Conservation (phyloP, 2,888 invertebrate genomes). For the Cyclophora albipunctata region DNA sequence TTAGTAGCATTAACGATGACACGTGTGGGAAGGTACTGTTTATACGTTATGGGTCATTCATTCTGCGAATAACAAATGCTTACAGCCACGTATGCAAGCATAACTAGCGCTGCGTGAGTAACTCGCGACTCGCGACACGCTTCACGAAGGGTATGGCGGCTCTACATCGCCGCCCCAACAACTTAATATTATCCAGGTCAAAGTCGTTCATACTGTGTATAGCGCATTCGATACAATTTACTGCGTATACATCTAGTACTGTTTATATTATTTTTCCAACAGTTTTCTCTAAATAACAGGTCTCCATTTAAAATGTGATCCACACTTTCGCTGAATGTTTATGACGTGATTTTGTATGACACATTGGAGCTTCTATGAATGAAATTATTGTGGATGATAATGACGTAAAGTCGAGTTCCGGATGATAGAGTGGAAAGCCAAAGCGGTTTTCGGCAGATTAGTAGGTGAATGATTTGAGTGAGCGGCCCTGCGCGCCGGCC, state of each 20-base stretch:
- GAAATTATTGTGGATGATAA: constrained; percentile 11
- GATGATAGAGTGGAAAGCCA: constrained; percentile 10
- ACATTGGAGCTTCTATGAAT: constrained; percentile 14
- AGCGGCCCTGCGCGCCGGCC: constrained; percentile 36
- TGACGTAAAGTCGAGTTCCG: constrained; percentile 9
- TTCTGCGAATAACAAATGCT: constrained; percentile 14
- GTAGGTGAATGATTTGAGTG: constrained; percentile 49
- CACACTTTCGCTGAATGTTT: no score
- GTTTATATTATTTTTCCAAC: no score
- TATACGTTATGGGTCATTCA: constrained; percentile 17
- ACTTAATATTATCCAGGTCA: no score
- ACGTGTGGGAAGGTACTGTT: constrained; percentile 9
- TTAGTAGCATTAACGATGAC: constrained; percentile 6
- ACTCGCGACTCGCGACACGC: no score
- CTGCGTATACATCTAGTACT: no score
- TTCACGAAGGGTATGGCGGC: neutral
- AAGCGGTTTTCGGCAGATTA: constrained; percentile 26
- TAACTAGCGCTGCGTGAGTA: no score
- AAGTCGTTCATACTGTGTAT: no score
- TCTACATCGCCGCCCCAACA: constrained; percentile 1
- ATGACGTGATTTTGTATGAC: constrained; percentile 3
- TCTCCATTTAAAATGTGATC: no score
- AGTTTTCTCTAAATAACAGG: no score
- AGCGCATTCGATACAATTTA: neutral
- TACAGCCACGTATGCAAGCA: no score